Percentiles rank a stretch among this genome's conserved stretches.
Evolutionary conservation across 92 coral and sea anemone genomes (phyloP).

Genomic region (Epizoanthus scotinus): DNA sequence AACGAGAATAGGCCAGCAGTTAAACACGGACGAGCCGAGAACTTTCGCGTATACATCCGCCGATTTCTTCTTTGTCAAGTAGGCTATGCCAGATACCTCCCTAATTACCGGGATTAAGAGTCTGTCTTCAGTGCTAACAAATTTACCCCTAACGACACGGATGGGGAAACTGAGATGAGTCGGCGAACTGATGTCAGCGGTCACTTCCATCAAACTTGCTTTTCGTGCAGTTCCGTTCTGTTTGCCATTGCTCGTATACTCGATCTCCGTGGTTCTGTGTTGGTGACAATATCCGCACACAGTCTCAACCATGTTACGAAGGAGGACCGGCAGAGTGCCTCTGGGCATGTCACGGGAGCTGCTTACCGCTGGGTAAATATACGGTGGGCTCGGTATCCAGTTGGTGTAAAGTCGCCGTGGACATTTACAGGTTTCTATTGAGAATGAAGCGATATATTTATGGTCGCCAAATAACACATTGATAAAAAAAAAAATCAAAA

Average conservation of each 20-base stretch:
- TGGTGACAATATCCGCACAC: slow-evolving; percentile 58
- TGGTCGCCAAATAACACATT: no score
- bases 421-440: slow-evolving; percentile 76
- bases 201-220: slow-evolving; percentile 36
- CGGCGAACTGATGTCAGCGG: slow-evolving; percentile 39
- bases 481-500: no score
- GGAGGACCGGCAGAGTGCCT: slow-evolving; percentile 62
- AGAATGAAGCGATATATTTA: background rate
- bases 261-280: slow-evolving; percentile 40
- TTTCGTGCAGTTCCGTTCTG: slow-evolving; percentile 17
- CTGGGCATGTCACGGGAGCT: slow-evolving; percentile 18
- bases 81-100: slow-evolving; percentile 49
- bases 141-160: slow-evolving; percentile 24
- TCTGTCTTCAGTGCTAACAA: slow-evolving; percentile 17
- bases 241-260: slow-evolving; percentile 21
- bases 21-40: slow-evolving; percentile 55
- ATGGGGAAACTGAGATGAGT: slow-evolving; percentile 66
- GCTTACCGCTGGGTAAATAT: slow-evolving; percentile 39
- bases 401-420: slow-evolving; percentile 62
- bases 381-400: slow-evolving; percentile 70
- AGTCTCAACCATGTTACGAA: slow-evolving; percentile 38
- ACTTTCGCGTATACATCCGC: slow-evolving; percentile 61
- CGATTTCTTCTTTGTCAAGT: slow-evolving; percentile 46
- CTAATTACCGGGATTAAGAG: slow-evolving; percentile 45
- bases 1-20: slow-evolving; percentile 61